Evolutionary conservation across 2,888 invertebrate genomes (phyloP).

Genomic region (Eumerus sabulonum): DNA sequence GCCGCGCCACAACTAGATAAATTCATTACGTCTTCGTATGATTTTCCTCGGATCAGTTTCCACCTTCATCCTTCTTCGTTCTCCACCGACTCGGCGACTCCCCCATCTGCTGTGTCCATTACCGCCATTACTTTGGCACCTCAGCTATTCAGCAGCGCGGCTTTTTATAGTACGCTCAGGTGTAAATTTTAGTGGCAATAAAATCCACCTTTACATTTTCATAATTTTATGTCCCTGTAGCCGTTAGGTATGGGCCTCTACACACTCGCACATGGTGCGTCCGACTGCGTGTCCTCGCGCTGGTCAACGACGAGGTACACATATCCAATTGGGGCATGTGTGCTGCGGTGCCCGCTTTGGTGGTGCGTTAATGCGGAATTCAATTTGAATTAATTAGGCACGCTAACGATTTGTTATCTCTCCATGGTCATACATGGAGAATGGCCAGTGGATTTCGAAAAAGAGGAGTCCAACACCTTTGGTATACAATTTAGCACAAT

Average conservation of each 20-base stretch:
- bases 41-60: constrained; percentile 52
- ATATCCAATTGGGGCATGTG: constrained; percentile 30
- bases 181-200: constrained; percentile 67
- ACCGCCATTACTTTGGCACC: constrained; percentile 34
- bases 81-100: constrained; percentile 11
- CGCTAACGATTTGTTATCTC: constrained; percentile 46
- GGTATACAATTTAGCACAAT: constrained; percentile 64
- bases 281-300: constrained; percentile 27
- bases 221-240: constrained; percentile 48
- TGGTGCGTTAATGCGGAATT: constrained; percentile 51
- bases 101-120: too few species aligned
- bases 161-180: constrained; percentile 60
- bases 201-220: constrained; percentile 61
- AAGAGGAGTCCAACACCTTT: constrained; percentile 40
- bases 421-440: constrained; percentile 37
- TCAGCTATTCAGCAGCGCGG: constrained; percentile 38
- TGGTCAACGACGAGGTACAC: neutral
- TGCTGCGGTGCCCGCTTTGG: constrained; percentile 1
- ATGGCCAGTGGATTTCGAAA: constrained; percentile 23
- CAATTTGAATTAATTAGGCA: constrained; percentile 66
- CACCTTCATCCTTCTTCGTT: constrained; percentile 42
- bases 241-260: too few species aligned
- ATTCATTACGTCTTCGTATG: constrained; percentile 39
- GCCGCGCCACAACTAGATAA: constrained; percentile 43
- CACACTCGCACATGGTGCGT: neutral